Conservation (phyloP, 2,888 invertebrate species). For the Lymantria dispar region DNA sequence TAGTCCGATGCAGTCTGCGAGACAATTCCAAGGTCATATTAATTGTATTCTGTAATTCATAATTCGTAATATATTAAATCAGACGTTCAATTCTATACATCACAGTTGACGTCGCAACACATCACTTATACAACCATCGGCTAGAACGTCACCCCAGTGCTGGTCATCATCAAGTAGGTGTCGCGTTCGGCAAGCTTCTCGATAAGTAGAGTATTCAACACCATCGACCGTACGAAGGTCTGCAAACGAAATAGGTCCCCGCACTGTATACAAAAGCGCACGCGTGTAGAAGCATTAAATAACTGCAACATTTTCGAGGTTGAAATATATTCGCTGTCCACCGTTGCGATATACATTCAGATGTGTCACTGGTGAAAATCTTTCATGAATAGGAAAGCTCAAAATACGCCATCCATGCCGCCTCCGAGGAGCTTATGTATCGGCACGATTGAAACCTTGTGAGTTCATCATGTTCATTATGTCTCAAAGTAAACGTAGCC, state of each 20-base stretch:
- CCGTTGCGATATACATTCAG: slow-evolving; percentile 31
- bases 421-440: slow-evolving; percentile 30
- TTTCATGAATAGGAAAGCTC: slow-evolving; percentile 20
- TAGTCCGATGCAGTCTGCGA: too few relatives aligned
- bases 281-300: slow-evolving; percentile 7
- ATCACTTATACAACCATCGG: slow-evolving; percentile 1
- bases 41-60: too few relatives aligned
- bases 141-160: slow-evolving; percentile 6
- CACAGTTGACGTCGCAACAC: too few relatives aligned
- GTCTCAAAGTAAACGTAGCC: neutral
- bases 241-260: slow-evolving; percentile 1
- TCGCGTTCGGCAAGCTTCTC: too few relatives aligned
- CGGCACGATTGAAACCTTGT: slow-evolving; percentile 32
- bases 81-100: too few relatives aligned
- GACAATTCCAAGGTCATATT: too few relatives aligned
- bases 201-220: neutral
- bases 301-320: slow-evolving; percentile 30
- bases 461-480: slow-evolving; percentile 27
- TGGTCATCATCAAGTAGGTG: slow-evolving; percentile 1
- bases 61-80: too few relatives aligned
- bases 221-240: neutral
- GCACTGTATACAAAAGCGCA: neutral
- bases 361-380: slow-evolving; percentile 25
- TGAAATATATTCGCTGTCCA: slow-evolving; percentile 44
- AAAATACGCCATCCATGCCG: slow-evolving; percentile 36